These are phyloP conservation scores for Aegotheles bennettii DNA, from an alignment of 2,113 vertebrate genomes.

Conservation along the genomic window DNA sequence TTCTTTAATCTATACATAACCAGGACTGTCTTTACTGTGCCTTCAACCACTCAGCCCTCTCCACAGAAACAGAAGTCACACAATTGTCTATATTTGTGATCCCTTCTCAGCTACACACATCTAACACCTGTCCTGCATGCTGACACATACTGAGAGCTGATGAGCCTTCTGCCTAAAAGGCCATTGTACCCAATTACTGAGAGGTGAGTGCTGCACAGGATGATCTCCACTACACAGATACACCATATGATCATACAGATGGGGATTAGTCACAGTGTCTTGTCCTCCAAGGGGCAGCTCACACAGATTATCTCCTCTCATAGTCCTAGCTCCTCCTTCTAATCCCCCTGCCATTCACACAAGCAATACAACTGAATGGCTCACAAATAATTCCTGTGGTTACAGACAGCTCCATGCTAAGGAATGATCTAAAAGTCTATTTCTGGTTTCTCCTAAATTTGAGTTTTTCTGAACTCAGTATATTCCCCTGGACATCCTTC, in stretches of 20 bases:
- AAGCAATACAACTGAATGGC: neutral
- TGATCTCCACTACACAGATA: neutral
- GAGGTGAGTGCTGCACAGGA: neutral
- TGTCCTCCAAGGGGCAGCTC: neutral
- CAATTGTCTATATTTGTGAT: neutral
- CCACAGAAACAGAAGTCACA: neutral
- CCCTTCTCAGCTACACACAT: neutral
- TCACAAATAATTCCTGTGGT: neutral
- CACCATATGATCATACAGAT: neutral
- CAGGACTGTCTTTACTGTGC: neutral
- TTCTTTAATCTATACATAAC: neutral
- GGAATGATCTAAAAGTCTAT: neutral
- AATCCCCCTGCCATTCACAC: neutral
- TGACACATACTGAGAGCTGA: neutral
- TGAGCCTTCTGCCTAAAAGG: neutral
- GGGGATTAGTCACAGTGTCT: neutral
- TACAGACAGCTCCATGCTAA: neutral
- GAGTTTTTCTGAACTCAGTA: neutral
- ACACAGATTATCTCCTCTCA: neutral
- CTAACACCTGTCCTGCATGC: neutral
- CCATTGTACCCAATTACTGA: fast-evolving
- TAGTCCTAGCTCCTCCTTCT: neutral
- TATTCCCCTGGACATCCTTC: neutral
- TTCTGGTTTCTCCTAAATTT: neutral
- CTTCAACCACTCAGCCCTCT: neutral